Evolutionary conservation across 2,888 invertebrate genomes (phyloP).

Genomic region (Drosophila nigricruria): DNA sequence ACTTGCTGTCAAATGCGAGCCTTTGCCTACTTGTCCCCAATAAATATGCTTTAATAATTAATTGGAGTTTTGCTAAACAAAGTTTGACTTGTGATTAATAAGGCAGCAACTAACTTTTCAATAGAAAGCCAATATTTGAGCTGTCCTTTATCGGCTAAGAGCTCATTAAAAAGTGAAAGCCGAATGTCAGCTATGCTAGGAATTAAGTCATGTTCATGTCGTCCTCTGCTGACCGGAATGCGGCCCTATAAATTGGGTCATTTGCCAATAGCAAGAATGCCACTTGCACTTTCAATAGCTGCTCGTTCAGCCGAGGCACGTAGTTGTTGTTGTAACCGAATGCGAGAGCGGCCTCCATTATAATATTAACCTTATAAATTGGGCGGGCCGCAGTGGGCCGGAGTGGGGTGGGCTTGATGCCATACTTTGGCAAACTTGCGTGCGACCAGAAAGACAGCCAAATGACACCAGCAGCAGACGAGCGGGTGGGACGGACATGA

Average conservation of each 20-base stretch:
- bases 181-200: conserved; percentile 43
- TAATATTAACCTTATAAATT: conserved; percentile 81
- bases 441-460: conserved; percentile 72
- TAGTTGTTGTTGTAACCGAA: conserved; percentile 26
- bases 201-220: conserved; percentile 48
- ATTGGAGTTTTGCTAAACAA: background rate
- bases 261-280: conserved; percentile 75
- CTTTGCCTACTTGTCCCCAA: background rate
- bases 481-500: conserved; percentile 26
- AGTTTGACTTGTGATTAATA: background rate
- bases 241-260: conserved; percentile 77
- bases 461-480: conserved; percentile 64
- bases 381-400: conserved; percentile 41
- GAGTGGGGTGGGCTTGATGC: conserved; percentile 50
- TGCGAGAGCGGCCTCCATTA: conserved; percentile 48
- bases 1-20: background rate
- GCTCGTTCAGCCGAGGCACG: conserved; percentile 54
- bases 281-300: conserved; percentile 80
- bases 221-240: conserved; percentile 67
- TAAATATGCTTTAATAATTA: conserved; percentile 9
- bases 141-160: background rate
- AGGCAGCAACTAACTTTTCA: conserved; percentile 12
- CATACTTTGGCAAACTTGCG: conserved; percentile 82
- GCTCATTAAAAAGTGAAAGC: conserved; percentile 66
- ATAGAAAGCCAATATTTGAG: conserved; percentile 19